A percentile compares a stretch with the other conserved stretches of the same genome.
Evolutionary conservation across 92 coral and sea anemone species (phyloP).

Genomic region (Desmophyllum pertusum): DNA sequence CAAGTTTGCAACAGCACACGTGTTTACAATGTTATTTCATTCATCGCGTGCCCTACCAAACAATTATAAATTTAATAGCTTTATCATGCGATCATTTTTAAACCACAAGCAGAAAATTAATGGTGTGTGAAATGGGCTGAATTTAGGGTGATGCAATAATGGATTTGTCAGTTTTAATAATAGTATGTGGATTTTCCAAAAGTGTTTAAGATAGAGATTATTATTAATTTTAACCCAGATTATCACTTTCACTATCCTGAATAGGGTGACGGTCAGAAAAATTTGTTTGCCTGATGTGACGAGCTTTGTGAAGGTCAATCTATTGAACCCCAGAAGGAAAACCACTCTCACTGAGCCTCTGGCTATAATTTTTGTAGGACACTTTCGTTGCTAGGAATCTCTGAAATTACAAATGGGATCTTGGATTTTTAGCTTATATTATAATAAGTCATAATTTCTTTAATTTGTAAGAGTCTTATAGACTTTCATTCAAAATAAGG

Average conservation of each 20-base stretch:
- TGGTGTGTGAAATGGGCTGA: slow-evolving; percentile 16
- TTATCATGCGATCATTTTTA: neutral
- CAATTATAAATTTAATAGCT: neutral
- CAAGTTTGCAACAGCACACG: neutral
- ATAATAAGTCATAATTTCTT: neutral
- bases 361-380: neutral
- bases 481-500: neutral
- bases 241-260: neutral
- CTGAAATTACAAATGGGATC: neutral
- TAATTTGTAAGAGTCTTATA: neutral
- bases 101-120: neutral
- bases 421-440: too few relatives aligned
- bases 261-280: neutral
- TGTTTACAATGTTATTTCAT: neutral
- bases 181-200: neutral
- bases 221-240: neutral
- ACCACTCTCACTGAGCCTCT: neutral
- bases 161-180: neutral
- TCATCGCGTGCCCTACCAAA: neutral
- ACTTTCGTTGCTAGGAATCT: neutral
- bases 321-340: neutral
- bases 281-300: neutral
- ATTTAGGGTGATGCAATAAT: neutral
- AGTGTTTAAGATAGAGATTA: neutral
- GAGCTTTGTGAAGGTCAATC: neutral